Base-by-base conservation (phyloP, 2,888 invertebrate genomes). In the Drosophila neotestacea region DNA sequence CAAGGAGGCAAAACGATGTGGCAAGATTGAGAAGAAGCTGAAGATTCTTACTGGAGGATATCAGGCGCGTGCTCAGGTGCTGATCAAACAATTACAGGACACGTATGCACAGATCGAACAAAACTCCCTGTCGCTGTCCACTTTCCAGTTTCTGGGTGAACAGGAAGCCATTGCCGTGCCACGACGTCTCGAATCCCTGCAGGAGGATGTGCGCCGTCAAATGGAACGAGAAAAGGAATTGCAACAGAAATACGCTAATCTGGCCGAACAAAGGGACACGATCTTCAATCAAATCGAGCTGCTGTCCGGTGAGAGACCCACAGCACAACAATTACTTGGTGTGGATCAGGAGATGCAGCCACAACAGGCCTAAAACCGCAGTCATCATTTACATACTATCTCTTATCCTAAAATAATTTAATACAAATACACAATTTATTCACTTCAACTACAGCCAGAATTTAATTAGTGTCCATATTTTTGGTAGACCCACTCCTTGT, bases 401-500 rank as follows among this genome's bases (percentile, higher is more conserved):
- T 47, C 42, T 46, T 42, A 69, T 48, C 16, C 6, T 46, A 51
- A 32, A 61, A 16, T 44, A 13, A 36, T 30, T 46, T 34, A 46
- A 69, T 74, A 69, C 46, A 73, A 54, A 75, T 54, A 60, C 39
- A 54, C 27, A 7, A 41, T 39, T 13, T 36, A 46, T 38, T 52
- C 11, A 47, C 27, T 30, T 32, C 9, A 47, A 36, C 34, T 3
- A 11, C 41, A 7, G 27, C 36, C 10, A 10, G 27, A 39, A 38
- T 32, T 50, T 22, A 3, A 4, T 27, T 81, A 92, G 41, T 91
- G 92, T 2, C 95, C 96, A 93, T 95, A 99, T 96, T 99, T 99
- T 93, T 99, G 99, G 94, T 99, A 99, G 93, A 99, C 99, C 99
- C 99, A 99, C 93, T 99, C 99, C 93, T 99, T 96, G 93, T 99